Evolutionary conservation across 1,140 invertebrate genomes (phyloP).

Genomic region (Doryteuthis pealeii): DNA sequence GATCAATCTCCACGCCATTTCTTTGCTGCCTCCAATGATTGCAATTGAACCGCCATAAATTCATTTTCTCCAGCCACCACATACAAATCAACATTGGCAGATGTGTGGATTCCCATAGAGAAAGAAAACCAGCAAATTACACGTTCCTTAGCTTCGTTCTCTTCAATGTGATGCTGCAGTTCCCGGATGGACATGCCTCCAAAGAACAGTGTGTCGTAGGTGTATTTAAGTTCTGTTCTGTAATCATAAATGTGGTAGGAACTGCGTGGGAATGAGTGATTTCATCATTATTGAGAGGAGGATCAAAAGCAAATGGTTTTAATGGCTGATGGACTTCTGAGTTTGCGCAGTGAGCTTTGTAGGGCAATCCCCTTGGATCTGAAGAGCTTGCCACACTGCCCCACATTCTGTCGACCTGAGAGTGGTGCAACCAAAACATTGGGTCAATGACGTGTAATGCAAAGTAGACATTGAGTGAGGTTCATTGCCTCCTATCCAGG

Average conservation of each 20-base stretch:
- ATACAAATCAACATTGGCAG: conserved; percentile 16
- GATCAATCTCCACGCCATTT: conserved; percentile 29
- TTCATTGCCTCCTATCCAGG: conserved; percentile 22
- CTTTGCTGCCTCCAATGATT: conserved; percentile 25
- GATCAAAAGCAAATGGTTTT: conserved; percentile 18
- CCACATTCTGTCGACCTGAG: conserved; percentile 29
- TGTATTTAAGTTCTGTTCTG: conserved; percentile 24
- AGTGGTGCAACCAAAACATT: conserved; percentile 21
- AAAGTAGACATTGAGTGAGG: conserved; percentile 26
- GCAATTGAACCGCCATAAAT: conserved; percentile 21
- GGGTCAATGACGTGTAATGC: conserved; percentile 33
- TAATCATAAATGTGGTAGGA: conserved; percentile 28
- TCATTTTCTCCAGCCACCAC: background rate
- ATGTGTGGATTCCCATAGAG: conserved; percentile 21
- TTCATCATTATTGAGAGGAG: conserved; percentile 27
- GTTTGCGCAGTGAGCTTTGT: conserved; percentile 28
- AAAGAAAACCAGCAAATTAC: conserved; percentile 20
- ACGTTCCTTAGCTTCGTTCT: conserved; percentile 15
- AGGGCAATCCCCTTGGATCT: conserved; percentile 26
- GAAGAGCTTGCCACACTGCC: conserved; percentile 31
- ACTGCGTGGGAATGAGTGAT: conserved; percentile 23
- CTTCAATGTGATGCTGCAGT: conserved; percentile 26
- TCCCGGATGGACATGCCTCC: conserved; percentile 28
- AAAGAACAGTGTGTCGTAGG: conserved; percentile 27
- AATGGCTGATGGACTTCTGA: conserved; percentile 21